Base-by-base conservation (phyloP, 2,888 invertebrate genomes). In the Arge pagana region DNA sequence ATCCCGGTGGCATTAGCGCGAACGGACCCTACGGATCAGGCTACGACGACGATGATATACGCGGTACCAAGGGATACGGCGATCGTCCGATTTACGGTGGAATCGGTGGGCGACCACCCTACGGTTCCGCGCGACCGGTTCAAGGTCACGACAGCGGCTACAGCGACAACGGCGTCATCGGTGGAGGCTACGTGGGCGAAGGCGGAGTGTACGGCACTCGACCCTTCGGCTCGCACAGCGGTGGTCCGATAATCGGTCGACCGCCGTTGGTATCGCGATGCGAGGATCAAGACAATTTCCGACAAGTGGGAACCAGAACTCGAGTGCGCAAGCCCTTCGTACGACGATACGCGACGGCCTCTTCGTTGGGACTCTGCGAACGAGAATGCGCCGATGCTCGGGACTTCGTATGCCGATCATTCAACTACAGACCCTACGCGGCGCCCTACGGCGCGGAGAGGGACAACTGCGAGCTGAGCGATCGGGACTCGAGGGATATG, bases 401-500 rank as follows among this genome's bases (percentile, higher is more conserved):
- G 62, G 91, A 91, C 68, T 93, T 93, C 71, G 82, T 87, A 51
- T 94, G 94, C 68, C 82, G 90, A 71, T 89, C 93, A 26, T 94
- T 94, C 77, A 93, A 93, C 78, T 93, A 85, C 78, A 87, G 88
- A 86, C 89, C 76, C 0, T 78, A 80, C 48, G 78, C 81, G 21
- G 83, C 82, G 28, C 82, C 85, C 8, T 89, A 83, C 60, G 81
- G 79, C 4, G 82, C 81, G 2, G 87, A 87, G 58, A 78, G 86
- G 26, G 92, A 93, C 63, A 95, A 95, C 72, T 95, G 94, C 70
- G 94, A 95, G 72, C 79, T 95, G 5, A 93, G 92, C 70, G 93
- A 94, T 71, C 83, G 90, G 40, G 93, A 93, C 71, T 88, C 90
- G 0, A 81, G 90, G 49, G 90, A 92, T 66, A 78, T 93, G 68